Percentiles rank a stretch among this genome's conserved stretches.
These are phyloP conservation scores for Chymomyza caudatula DNA, from an alignment of 2,888 invertebrate species.

Conservation along the genomic window DNA sequence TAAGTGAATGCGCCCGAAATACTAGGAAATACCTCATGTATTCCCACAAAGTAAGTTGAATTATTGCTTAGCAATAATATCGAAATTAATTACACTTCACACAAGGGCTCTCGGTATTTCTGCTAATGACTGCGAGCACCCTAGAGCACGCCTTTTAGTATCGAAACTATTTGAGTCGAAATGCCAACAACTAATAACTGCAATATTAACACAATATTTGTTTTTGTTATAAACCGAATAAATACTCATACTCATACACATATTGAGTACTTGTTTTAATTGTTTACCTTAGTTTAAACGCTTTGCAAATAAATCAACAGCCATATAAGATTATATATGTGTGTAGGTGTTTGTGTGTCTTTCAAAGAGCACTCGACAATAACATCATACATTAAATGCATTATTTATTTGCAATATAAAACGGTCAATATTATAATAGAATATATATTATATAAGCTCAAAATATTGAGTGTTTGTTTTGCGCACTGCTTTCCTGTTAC, in stretches of 20 bases:
- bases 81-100: neutral
- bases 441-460: neutral
- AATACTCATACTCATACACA: neutral
- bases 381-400: constrained; percentile 10
- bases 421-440: too few species aligned
- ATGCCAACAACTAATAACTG: neutral
- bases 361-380: too few species aligned
- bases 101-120: neutral
- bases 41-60: neutral
- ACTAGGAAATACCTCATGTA: neutral
- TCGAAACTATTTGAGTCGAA: too few species aligned
- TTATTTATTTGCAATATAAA: constrained; percentile 51
- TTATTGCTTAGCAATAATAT: neutral
- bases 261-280: constrained; percentile 1
- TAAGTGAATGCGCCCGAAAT: too few species aligned
- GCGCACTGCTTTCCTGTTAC: too few species aligned
- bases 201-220: neutral
- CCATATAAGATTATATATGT: neutral
- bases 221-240: neutral
- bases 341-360: neutral
- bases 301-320: constrained; percentile 27
- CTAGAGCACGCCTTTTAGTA: neutral
- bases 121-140: neutral
- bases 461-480: too few species aligned
- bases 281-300: constrained; percentile 15